Evolutionary conservation across 2,888 invertebrate genomes (phyloP).

Genomic region (Gonocerus acuteangulatus): DNA sequence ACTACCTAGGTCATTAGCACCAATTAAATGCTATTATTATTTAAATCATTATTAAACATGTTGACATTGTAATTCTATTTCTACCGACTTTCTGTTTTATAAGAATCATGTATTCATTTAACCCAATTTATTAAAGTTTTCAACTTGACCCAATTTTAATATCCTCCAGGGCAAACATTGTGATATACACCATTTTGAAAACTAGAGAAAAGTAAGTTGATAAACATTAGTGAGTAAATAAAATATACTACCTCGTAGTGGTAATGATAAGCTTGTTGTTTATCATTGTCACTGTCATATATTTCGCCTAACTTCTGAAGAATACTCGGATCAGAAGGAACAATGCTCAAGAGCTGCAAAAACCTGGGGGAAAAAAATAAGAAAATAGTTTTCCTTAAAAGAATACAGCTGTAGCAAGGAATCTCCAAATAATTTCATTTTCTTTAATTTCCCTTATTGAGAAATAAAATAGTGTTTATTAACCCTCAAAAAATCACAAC

Average conservation of each 20-base stretch:
- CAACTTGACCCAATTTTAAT: too few species aligned
- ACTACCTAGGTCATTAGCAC: too few species aligned
- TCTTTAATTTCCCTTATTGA: neutral
- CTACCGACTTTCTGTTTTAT: too few species aligned
- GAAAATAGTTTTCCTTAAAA: too few species aligned
- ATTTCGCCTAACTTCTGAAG: constrained; percentile 83
- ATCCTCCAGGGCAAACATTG: too few species aligned
- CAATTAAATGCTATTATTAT: too few species aligned
- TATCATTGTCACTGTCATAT: constrained; percentile 83
- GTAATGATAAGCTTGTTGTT: constrained; percentile 79
- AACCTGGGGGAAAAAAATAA: constrained; percentile 46
- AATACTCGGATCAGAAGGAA: constrained; percentile 83
- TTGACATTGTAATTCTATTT: too few species aligned
- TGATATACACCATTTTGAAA: too few species aligned
- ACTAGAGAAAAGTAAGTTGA: neutral
- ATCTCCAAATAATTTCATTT: neutral
- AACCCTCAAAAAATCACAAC: too few species aligned
- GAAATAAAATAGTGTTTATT: constrained; percentile 17
- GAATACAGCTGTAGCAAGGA: neutral
- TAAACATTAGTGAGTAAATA: neutral
- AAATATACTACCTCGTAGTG: constrained; percentile 58
- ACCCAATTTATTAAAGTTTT: too few species aligned
- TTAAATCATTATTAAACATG: too few species aligned
- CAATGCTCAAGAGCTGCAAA: constrained; percentile 69
- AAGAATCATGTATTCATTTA: too few species aligned